These are phyloP conservation scores for Myotis brandtii DNA, from an alignment of 2,113 vertebrate genomes.

Conservation along the genomic window DNA sequence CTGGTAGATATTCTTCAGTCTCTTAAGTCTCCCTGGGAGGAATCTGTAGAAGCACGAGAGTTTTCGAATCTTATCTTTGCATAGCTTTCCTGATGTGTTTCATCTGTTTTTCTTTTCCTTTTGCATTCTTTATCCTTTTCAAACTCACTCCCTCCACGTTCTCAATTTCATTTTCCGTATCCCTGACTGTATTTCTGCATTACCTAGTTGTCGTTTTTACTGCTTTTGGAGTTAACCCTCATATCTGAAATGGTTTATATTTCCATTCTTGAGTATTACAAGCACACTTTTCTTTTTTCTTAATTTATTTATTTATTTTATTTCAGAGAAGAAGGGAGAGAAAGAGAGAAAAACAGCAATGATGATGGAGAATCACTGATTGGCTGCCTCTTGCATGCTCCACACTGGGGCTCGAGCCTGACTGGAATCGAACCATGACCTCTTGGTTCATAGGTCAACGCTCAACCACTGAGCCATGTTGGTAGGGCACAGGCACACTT, in stretches of 20 bases:
- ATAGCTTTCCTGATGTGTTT: not conserved
- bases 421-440: no score
- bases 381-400: no score
- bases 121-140: not conserved
- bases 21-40: not conserved
- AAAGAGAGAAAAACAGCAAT: no score
- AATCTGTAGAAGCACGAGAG: not conserved
- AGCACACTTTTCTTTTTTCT: no score
- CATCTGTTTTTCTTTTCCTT: not conserved
- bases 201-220: not conserved
- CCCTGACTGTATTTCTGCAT: not conserved
- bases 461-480: no score
- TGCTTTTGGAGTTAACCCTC: not conserved
- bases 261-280: not conserved
- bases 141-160: not conserved
- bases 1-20: not conserved
- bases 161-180: not conserved
- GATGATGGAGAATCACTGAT: no score
- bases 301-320: no score
- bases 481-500: not conserved
- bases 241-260: not conserved
- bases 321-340: no score
- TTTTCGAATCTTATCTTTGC: not conserved
- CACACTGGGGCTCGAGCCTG: no score
- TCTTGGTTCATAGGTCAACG: no score